Percentiles rank a stretch among this genome's conserved stretches.
phyloP scores from a whole-genome alignment of 2,888 invertebrate species.

The Pyrrhosoma nymphula region DNA sequence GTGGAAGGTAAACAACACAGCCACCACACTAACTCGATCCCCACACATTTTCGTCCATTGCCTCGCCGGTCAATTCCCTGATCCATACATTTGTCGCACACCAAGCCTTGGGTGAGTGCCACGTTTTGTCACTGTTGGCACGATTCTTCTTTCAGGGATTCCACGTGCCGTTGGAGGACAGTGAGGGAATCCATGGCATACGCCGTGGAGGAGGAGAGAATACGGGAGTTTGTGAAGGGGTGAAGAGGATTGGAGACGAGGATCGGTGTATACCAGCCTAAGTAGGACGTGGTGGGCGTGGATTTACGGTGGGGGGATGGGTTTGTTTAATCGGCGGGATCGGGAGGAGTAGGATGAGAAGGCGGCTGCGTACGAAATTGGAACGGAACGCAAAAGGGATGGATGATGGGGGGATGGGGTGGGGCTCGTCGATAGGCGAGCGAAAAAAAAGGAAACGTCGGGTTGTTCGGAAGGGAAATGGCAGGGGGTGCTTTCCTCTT shows the following conservation, averaged over 20 bases:
- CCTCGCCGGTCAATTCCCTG: no score
- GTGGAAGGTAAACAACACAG: no score
- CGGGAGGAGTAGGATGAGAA: neutral
- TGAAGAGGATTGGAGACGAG: neutral
- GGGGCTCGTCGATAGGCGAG: neutral
- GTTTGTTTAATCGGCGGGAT: constrained; percentile 12
- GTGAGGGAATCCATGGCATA: neutral
- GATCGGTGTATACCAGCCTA: neutral
- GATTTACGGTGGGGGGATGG: neutral
- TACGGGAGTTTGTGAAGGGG: neutral
- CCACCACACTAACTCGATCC: no score
- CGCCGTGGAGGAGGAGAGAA: neutral
- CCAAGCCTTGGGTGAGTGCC: no score
- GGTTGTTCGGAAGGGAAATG: neutral
- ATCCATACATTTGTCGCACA: no score
- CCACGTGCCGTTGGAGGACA: no score
- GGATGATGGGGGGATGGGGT: neutral
- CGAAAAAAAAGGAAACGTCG: neutral
- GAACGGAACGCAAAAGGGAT: neutral
- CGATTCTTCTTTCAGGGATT: no score
- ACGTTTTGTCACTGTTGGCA: no score
- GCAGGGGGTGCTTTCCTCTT: neutral
- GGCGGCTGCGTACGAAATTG: neutral
- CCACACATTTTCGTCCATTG: no score
- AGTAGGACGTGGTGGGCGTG: neutral